Conservation (phyloP, 2,888 invertebrate genomes). For the Orgyia antiqua region DNA sequence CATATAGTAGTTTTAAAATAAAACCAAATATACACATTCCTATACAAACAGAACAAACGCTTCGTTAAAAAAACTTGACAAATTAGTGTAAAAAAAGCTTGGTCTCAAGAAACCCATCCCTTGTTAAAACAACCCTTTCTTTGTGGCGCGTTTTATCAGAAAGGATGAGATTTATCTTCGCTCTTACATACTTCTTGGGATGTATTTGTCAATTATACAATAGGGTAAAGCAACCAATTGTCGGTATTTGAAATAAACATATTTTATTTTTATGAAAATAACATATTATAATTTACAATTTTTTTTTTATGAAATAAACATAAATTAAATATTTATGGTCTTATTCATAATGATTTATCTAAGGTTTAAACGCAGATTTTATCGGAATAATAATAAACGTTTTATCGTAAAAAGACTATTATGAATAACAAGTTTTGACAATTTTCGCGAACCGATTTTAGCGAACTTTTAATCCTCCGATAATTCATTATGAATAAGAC, state of each 20-base stretch:
- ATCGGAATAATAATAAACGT: no score
- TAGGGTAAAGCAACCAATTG: conserved; percentile 5
- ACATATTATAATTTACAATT: no score
- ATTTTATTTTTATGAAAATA: not conserved
- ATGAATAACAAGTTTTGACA: no score
- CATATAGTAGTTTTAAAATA: no score
- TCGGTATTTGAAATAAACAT: not conserved
- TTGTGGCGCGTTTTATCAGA: conserved; percentile 20
- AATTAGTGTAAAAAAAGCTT: conserved; percentile 39
- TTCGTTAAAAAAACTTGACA: conserved; percentile 41
- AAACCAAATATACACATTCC: conserved; percentile 1
- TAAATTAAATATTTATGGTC: no score
- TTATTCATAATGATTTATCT: no score
- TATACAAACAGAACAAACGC: conserved; percentile 15
- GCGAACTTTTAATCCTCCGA: no score
- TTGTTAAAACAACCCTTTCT: conserved; percentile 30
- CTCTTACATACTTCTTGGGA: conserved; percentile 7
- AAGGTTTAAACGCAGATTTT: no score
- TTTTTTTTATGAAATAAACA: no score
- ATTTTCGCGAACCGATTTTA: no score
- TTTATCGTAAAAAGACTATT: no score
- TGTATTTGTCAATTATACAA: conserved; percentile 14
- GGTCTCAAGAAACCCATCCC: conserved; percentile 35
- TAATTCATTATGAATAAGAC: no score
- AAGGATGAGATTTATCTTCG: conserved; percentile 15